Evolutionary conservation across 2,113 vertebrate species (phyloP), one percentile per base, ranked within the genome.

Genomic region (Strix uralensis): DNA sequence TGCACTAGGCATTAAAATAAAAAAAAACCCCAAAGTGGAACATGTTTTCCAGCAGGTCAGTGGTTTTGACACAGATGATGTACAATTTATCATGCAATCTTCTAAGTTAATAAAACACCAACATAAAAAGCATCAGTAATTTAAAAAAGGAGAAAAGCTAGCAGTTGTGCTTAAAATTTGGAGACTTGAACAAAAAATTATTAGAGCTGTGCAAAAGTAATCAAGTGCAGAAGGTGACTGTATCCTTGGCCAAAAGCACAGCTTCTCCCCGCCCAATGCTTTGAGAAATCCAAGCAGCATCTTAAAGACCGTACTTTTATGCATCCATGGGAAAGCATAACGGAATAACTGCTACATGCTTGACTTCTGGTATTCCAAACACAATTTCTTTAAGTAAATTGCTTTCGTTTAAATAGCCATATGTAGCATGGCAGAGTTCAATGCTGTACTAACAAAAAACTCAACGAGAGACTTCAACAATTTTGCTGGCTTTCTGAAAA

Each of bases 141-240:
- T 72, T 52, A 7, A 32, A 71, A 57, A 71, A 36, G 12, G 19
- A 95, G 75, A 73, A 90, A 95, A 74, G 71, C 71, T 72, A 72
- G 14, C 42, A 77, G 26, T 72, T 55, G 69, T 17, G 65, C 49
- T 82, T 58, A 70, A 81, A 91, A 94, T 79, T 62, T 27, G 84
- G 83, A 89, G 88, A 95, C 66, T 74, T 71, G 73, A 86, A 70
- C 34, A 88, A 47, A 66, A 97, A 97, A 95, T 69, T 32, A 85
- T 67, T 12, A 80, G 70, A 75, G n/a, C 47, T 72, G 81, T 58
- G 83, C 84, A 89, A 49, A 94, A 94, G 85, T 38, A 86, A 96
- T 18, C 34, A 62, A 81, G 79, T 51, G 86, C 18, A 52, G 55
- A 57, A 61, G 57, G 67, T 67, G 94, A 92, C 80, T 72, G 77